Conservation (phyloP, 2,113 vertebrate genomes). For the Sialia sialis region DNA sequence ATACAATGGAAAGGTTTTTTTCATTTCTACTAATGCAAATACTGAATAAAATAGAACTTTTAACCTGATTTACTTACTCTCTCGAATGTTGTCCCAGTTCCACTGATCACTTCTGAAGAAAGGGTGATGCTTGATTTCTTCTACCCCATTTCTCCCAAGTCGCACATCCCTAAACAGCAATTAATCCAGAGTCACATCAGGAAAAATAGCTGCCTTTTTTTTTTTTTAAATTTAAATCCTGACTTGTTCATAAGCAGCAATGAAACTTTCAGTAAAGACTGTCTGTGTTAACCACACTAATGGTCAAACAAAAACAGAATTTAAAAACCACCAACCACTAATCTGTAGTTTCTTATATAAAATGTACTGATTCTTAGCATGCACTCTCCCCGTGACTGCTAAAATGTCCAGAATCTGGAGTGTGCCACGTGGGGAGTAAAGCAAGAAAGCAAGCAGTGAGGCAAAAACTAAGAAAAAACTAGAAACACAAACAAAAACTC, state of each 20-base stretch:
- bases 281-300: background rate
- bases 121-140: slow-evolving; percentile 94
- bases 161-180: slow-evolving; percentile 88
- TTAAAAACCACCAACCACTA: background rate
- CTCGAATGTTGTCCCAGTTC: slow-evolving; percentile 96
- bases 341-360: background rate
- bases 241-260: background rate
- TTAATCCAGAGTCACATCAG: slow-evolving; percentile 30
- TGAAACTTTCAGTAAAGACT: background rate
- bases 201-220: background rate
- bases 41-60: background rate
- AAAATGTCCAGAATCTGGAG: slow-evolving; percentile 16
- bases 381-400: background rate
- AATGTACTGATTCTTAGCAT: background rate
- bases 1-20: background rate
- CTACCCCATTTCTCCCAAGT: slow-evolving; percentile 92
- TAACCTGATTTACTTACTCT: slow-evolving; percentile 81
- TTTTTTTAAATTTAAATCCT: background rate
- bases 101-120: slow-evolving; percentile 98
- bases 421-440: slow-evolving; percentile 62
- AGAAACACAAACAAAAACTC: slow-evolving; percentile 21
- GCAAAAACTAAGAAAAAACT: slow-evolving; percentile 45
- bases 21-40: background rate
- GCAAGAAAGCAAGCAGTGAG: slow-evolving; percentile 27
- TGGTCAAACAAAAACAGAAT: background rate